Percentiles rank a stretch among this genome's conserved stretches.
Conservation (phyloP, 92 coral and sea anemone genomes). For the Blastomussa wellsi region DNA sequence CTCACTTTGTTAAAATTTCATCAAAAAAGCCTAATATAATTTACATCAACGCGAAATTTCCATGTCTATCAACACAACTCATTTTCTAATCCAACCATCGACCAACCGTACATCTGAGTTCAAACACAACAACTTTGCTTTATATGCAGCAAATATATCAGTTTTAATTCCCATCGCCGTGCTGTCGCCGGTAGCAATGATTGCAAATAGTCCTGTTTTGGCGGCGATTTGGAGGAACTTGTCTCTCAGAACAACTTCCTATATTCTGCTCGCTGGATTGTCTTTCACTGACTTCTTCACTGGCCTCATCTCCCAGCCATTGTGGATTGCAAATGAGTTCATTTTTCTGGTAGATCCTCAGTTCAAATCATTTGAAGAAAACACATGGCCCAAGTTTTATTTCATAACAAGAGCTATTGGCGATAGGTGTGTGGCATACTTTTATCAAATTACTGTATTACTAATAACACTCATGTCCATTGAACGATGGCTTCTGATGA, state of each 20-base stretch:
- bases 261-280: constrained; percentile 33
- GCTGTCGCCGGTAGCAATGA: constrained; percentile 17
- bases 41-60: background rate
- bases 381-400: background rate
- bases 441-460: background rate
- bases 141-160: background rate
- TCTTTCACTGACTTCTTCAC: constrained; percentile 37
- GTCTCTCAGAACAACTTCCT: constrained; percentile 34
- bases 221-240: constrained; percentile 20
- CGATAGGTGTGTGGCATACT: background rate
- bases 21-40: too few species aligned
- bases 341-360: background rate
- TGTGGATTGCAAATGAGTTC: background rate
- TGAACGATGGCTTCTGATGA: constrained; percentile 5
- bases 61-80: background rate
- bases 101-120: background rate
- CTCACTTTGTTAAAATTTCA: too few species aligned
- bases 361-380: background rate
- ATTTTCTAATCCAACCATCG: background rate
- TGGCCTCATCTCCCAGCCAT: constrained; percentile 41
- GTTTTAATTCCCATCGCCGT: background rate
- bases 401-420: background rate
- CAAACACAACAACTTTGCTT: background rate
- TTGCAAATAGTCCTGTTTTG: constrained; percentile 26
- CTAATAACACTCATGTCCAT: background rate